Conservation (phyloP, 2,888 invertebrate species). For the Ectropis crepuscularia region DNA sequence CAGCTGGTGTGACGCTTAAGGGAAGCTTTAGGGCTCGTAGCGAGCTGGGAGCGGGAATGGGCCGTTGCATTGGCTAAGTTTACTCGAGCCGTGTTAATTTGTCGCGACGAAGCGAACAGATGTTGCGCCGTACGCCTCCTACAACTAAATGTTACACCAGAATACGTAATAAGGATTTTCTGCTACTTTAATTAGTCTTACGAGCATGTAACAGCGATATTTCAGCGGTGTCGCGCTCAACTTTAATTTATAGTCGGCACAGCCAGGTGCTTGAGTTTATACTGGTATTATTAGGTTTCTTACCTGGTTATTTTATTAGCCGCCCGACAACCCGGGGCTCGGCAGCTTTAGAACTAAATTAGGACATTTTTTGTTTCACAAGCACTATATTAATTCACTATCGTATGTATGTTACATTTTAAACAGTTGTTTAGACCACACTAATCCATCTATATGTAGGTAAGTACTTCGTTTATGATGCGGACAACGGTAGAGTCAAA, state of each 20-base stretch:
- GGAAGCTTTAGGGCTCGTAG: slow-evolving; percentile 77
- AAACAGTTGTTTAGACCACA: too few relatives aligned
- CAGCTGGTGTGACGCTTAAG: slow-evolving; percentile 76
- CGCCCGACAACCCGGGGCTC: neutral
- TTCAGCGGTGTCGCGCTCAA: slow-evolving; percentile 15
- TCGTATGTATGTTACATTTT: too few relatives aligned
- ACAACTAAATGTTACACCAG: slow-evolving; percentile 42
- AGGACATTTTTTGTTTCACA: slow-evolving; percentile 5
- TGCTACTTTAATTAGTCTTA: slow-evolving; percentile 38
- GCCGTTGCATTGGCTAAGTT: slow-evolving; percentile 72
- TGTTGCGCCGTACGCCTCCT: slow-evolving; percentile 56
- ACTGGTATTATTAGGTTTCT: neutral
- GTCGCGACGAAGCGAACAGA: slow-evolving; percentile 77
- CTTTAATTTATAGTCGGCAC: slow-evolving; percentile 15
- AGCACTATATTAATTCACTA: too few relatives aligned
- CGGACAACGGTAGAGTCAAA: too few relatives aligned
- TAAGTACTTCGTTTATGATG: too few relatives aligned
- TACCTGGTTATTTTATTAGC: neutral
- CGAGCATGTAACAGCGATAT: slow-evolving; percentile 24
- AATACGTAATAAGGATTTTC: slow-evolving; percentile 40
- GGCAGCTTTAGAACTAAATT: neutral
- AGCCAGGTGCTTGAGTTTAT: slow-evolving; percentile 8
- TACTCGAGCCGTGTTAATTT: slow-evolving; percentile 77
- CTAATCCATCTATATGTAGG: too few relatives aligned
- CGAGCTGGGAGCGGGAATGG: slow-evolving; percentile 71